Evolutionary conservation across 2,888 invertebrate species (phyloP).

Genomic region (Agrochola lychnidis): DNA sequence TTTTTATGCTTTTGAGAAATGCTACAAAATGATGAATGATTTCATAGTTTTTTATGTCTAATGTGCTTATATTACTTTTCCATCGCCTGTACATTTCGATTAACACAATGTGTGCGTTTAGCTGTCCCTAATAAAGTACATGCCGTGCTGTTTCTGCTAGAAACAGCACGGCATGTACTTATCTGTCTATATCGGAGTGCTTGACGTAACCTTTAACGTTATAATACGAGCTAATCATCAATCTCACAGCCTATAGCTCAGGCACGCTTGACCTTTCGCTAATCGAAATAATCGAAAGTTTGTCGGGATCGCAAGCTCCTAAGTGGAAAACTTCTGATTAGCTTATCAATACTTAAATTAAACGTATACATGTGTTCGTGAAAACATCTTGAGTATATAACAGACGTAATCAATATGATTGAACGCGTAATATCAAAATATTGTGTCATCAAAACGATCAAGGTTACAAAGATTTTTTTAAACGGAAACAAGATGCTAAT

Average conservation of each 20-base stretch:
- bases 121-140: conserved; percentile 8
- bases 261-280: conserved; percentile 45
- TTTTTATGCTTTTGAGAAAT: neutral
- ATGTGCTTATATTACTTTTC: conserved; percentile 2
- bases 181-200: conserved; percentile 1
- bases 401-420: neutral
- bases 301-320: conserved; percentile 12
- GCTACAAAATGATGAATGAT: neutral
- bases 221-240: conserved; percentile 29
- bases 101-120: conserved; percentile 24
- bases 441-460: conserved; percentile 7
- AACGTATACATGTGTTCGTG: conserved; percentile 12
- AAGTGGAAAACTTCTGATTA: conserved; percentile 54
- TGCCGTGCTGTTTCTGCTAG: too few relatives aligned
- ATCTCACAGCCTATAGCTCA: conserved; percentile 29
- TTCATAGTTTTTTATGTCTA: neutral
- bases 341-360: conserved; percentile 37
- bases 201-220: conserved; percentile 45
- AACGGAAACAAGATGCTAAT: neutral
- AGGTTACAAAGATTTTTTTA: neutral
- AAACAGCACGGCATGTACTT: conserved; percentile 16
- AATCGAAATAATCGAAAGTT: conserved; percentile 51
- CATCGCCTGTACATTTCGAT: conserved; percentile 14
- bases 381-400: conserved; percentile 8
- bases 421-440: neutral